A percentile compares a stretch with the other conserved stretches of the same genome.
Evolutionary conservation across 1,140 invertebrate genomes (phyloP).

Genomic region (Protaetia brevitarsis): DNA sequence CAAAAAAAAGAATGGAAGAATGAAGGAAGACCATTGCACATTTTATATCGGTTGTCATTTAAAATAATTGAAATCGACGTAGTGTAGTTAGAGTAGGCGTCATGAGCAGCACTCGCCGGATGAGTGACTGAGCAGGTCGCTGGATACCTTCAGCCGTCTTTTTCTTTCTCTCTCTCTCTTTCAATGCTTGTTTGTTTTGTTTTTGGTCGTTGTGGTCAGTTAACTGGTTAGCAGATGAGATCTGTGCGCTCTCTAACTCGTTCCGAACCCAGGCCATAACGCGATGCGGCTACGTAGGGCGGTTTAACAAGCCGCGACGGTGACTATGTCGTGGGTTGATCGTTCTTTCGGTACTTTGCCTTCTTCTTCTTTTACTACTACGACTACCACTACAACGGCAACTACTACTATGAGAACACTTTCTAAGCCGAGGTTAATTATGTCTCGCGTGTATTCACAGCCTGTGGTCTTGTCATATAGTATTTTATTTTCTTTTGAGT

Average conservation of each 20-base stretch:
- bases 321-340: not conserved
- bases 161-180: not conserved
- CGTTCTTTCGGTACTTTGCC: not conserved
- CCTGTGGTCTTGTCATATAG: constrained; percentile 15
- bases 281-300: not conserved
- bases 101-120: constrained; percentile 1
- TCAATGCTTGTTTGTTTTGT: constrained; percentile 3
- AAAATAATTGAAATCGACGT: constrained; percentile 4
- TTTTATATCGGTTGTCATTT: constrained; percentile 14
- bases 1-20: too few species aligned
- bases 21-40: not conserved
- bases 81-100: not conserved
- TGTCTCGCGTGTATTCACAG: constrained; percentile 15
- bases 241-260: constrained; percentile 7
- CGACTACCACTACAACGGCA: not conserved
- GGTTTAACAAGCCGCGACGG: constrained; percentile 7
- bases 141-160: not conserved
- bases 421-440: not conserved
- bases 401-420: not conserved
- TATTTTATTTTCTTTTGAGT: constrained; percentile 7
- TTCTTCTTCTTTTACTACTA: not conserved
- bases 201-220: constrained; percentile 13
- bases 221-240: constrained; percentile 15
- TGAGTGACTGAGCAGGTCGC: constrained; percentile 1
- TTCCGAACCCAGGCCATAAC: not conserved